Conservation (phyloP, 64 coral and sea anemone species). For the Pocillopora damicornis region DNA sequence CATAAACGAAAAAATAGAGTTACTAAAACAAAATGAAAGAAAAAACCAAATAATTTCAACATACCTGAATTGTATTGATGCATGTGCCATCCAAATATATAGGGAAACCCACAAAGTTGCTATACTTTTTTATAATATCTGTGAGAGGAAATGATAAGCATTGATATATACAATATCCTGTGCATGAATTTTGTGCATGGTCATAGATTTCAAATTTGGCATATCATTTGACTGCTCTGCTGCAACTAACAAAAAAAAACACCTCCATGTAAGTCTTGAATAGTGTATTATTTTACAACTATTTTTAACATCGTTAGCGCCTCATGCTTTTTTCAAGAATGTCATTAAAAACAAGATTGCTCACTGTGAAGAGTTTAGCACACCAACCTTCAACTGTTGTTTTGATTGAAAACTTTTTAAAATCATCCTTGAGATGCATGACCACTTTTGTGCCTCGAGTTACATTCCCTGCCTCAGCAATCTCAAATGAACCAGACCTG, state of each 20-base stretch:
- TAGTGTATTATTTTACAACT: no score
- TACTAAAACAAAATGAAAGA: not conserved
- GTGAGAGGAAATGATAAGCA: not conserved
- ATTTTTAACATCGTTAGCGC: no score
- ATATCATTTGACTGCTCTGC: no score
- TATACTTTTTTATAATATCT: conserved; percentile 93
- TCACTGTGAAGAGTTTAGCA: not conserved
- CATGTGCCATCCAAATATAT: conserved; percentile 90
- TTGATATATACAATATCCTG: no score
- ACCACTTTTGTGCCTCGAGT: conserved; percentile 87
- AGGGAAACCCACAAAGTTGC: conserved; percentile 98
- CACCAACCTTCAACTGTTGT: conserved; percentile 92
- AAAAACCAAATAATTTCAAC: not conserved
- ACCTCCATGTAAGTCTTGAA: no score
- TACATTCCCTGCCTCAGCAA: conserved; percentile 84
- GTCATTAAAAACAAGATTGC: not conserved
- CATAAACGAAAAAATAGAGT: no score
- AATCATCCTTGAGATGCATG: conserved; percentile 85
- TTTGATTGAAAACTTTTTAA: conserved; percentile 83
- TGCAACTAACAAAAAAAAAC: no score
- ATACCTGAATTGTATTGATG: conserved; percentile 90
- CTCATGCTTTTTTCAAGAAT: no score
- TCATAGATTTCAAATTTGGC: no score
- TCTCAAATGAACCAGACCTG: conserved; percentile 88
- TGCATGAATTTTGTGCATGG: no score